Evolutionary conservation across 2,113 vertebrate genomes (phyloP), one percentile per base, ranked within the genome.

Genomic region (Nibea albiflora): DNA sequence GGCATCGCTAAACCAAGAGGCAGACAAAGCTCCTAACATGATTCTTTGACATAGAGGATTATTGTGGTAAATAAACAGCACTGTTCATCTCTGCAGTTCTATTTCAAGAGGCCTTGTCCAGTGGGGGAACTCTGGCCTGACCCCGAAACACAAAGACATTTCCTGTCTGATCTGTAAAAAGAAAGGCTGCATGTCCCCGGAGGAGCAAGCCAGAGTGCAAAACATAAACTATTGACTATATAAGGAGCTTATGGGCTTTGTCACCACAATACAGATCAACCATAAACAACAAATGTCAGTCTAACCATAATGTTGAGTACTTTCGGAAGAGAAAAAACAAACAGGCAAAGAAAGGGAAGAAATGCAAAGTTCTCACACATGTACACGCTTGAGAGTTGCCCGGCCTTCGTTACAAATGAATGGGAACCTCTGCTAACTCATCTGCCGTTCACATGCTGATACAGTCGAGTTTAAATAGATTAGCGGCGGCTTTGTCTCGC

Each of bases 141-240:
- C 67, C 61, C 16, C 54, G 10, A 11, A 88, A 86, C 72, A 90
- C 85, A 90, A 91, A 88, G 87, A 88, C 73, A 85, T 79, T 92
- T 92, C 90, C 85, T 85, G 85, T 84, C 71, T 70, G 80, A 82
- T 91, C 72, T 83, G 72, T 69, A 81, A 85, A 86, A 76, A 89
- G 54, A 85, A 83, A 62, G n/a, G 63, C 81, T 52, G 39, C 11
- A 8, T 61, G 46, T 86, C 78, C 83, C 86, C 0, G 14, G 78
- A 85, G 85, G 62, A 85, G 35, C 9, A 9, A 35, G 50, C 42
- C 79, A 39, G 56, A 79, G 70, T 46, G 68, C 72, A 70, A 81
- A 83, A 89, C 80, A 89, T 66, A 54, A 83, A 69, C 73, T 83
- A 42, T 5, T 91, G 88, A 86, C 91, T 89, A 88, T 88, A 90